phyloP scores from a whole-genome alignment of 2,113 vertebrate genomes.

The Xenotilapia caudafasciata region DNA sequence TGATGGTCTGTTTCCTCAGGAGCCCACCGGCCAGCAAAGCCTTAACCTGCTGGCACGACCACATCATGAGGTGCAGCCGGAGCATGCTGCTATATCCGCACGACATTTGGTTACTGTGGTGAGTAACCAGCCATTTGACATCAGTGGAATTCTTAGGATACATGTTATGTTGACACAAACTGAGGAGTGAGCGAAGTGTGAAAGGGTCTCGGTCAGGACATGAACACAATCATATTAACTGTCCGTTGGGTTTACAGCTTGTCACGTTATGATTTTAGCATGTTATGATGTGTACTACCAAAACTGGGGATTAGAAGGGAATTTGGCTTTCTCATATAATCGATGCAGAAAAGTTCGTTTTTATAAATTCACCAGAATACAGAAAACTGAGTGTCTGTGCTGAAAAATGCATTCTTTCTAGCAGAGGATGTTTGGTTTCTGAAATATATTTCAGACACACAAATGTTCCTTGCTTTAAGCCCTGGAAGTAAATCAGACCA shows the following conservation, averaged over 20 bases:
- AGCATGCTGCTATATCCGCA: constrained; percentile 6
- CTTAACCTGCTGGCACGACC: not conserved
- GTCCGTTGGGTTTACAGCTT: not conserved
- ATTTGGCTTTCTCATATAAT: not conserved
- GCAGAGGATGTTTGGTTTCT: not conserved
- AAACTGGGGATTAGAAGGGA: not conserved
- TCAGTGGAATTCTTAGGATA: not conserved
- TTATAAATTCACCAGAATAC: not conserved
- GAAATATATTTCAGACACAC: not conserved
- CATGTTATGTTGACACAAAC: not conserved
- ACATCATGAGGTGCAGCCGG: not conserved
- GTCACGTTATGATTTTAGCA: not conserved
- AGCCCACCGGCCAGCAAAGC: not conserved
- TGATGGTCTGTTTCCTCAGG: not conserved
- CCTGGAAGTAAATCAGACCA: not conserved
- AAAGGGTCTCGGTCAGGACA: not conserved
- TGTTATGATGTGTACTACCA: not conserved
- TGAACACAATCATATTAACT: not conserved
- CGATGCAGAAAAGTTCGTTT: not conserved
- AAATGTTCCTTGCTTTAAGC: not conserved
- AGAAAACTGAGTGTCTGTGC: not conserved
- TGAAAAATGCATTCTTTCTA: not conserved
- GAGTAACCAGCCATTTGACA: constrained; percentile 10
- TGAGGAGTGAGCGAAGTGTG: not conserved
- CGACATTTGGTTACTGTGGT: constrained; percentile 57